Conservation (phyloP, 1,140 invertebrate genomes). For the Vanessa atalanta region DNA sequence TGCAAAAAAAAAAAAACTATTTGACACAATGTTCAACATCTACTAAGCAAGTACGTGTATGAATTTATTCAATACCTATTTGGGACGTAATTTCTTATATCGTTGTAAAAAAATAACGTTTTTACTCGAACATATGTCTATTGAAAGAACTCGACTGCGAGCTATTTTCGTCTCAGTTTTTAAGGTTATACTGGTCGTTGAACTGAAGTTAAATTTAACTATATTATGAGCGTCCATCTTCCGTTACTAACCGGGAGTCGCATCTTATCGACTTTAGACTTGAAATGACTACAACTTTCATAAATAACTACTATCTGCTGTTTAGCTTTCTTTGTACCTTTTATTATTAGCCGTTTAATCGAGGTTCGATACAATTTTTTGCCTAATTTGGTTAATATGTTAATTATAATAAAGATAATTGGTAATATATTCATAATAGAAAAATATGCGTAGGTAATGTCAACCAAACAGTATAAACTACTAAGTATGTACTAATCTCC, state of each 20-base stretch:
- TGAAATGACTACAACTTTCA: not conserved
- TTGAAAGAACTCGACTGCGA: not conserved
- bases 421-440: too few relatives aligned
- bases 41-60: too few relatives aligned
- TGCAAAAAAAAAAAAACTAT: too few relatives aligned
- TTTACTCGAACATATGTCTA: not conserved
- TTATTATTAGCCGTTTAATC: not conserved
- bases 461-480: too few relatives aligned
- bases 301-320: too few relatives aligned
- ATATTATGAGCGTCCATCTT: not conserved
- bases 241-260: not conserved
- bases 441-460: too few relatives aligned
- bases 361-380: not conserved
- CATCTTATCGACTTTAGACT: not conserved
- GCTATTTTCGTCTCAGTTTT: conserved; percentile 30
- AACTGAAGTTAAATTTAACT: conserved; percentile 38
- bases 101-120: not conserved
- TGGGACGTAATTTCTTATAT: not conserved
- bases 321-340: not conserved
- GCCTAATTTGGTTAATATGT: not conserved
- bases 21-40: too few relatives aligned
- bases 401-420: not conserved
- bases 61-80: too few relatives aligned
- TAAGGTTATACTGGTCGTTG: conserved; percentile 35
- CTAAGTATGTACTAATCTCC: too few relatives aligned